Evolutionary conservation across 2,888 invertebrate species (phyloP), one percentile per base, ranked within the genome.

Genomic region (Seira musarum): DNA sequence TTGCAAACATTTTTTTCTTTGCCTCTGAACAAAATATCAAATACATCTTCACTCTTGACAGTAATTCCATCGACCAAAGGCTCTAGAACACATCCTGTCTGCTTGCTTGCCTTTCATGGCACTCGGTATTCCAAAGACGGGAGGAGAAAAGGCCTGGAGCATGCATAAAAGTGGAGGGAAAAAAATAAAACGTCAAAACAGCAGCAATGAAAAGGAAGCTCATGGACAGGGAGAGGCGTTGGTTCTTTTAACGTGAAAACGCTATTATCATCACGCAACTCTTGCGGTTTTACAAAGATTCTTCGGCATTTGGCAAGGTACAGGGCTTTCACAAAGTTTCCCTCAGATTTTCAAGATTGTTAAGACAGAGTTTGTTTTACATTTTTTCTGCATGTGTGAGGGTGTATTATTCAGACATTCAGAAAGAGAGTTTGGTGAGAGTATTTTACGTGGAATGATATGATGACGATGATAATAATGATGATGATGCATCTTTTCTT

Each of bases 1-100:
- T 68, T 24, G 30, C 49, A 63, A 40, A 71, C 60, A 74, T 68
- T 15, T 15, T 13, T 40, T 40, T 13, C 40, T n/a, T n/a, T 57
- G 57, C 57, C 57, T n/a, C 57, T 6, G n/a, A 57, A 57, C 57
- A 57, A 57, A 76, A 64, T 68, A 71, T 57, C 77, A 71, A 71
- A 78, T 78, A 72, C 72, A 78, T 78, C 72, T 78, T 78, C 68
- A 49, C 72, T 78, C 72, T 67, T 78, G 78, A 78, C 78, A 78
- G 78, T 72, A 72, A 78, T 78, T 78, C 78, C 63, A 72, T 72
- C 71, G 71, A 71, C 78, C 78, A 61, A 40, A 13, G 3, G 8
- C 57, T 57, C 57, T n/a, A 40, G 57, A 6, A 57, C 57, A 13
- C 13, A 40, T 57, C 57, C 57, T 57, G 57, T 17, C n/a, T 5